phyloP scores from a whole-genome alignment of 2,113 vertebrate genomes.

The Leiothrix lutea region DNA sequence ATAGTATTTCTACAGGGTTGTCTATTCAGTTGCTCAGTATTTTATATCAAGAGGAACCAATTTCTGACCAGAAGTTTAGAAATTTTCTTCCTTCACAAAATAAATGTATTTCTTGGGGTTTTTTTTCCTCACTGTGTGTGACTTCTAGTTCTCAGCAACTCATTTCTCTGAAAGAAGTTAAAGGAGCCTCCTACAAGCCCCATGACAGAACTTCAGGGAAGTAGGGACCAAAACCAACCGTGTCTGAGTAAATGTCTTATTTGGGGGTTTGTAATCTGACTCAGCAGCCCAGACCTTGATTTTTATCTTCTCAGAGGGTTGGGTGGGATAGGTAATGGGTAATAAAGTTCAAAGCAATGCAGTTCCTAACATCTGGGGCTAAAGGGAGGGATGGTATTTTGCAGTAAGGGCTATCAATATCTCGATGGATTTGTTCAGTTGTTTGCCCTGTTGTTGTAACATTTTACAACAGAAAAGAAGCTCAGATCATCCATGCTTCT shows the following conservation, averaged over 20 bases:
- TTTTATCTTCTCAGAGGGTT: constrained; percentile 24
- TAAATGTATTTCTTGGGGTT: not conserved
- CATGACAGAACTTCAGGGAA: not conserved
- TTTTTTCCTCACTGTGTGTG: rapidly evolving
- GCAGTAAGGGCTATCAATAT: not conserved
- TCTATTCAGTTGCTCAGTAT: not conserved
- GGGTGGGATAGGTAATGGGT: not conserved
- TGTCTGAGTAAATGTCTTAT: not conserved
- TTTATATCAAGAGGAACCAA: not conserved
- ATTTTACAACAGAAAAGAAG: not conserved
- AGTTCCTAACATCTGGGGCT: not conserved
- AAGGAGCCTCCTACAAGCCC: not conserved
- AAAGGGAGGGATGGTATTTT: not conserved
- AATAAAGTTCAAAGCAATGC: not conserved
- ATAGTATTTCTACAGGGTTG: not conserved
- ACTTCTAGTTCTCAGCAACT: not conserved
- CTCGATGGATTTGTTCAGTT: not conserved
- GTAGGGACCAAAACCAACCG: not conserved
- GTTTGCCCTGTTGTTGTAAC: not conserved
- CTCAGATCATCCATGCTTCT: not conserved
- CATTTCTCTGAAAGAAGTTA: not conserved
- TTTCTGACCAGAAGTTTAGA: not conserved
- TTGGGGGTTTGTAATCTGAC: constrained; percentile 32
- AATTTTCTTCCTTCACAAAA: not conserved
- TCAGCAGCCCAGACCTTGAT: constrained; percentile 7